Evolutionary conservation across 2,888 invertebrate genomes (phyloP).

Genomic region (Rhingia campestris): DNA sequence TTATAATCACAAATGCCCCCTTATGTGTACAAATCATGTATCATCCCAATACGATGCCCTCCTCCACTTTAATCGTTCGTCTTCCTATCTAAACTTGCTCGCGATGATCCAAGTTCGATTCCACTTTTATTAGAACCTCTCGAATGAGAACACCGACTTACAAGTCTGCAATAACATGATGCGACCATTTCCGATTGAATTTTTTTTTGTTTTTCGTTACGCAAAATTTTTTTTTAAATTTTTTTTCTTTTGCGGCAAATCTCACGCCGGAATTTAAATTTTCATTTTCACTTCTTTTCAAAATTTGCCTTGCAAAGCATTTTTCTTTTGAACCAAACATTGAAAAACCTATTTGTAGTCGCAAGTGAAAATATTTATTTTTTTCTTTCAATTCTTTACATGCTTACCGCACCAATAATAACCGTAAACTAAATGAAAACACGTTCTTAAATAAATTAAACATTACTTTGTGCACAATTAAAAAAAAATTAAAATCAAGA

Average conservation of each 20-base stretch:
- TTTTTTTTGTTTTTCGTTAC: slow-evolving; percentile 11
- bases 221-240: neutral
- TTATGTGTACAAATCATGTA: no score
- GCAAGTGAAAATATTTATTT: slow-evolving; percentile 42
- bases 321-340: neutral
- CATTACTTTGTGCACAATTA: slow-evolving; percentile 51
- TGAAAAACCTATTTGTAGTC: slow-evolving; percentile 4
- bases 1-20: no score
- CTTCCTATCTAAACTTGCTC: no score
- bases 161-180: neutral
- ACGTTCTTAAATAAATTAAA: slow-evolving; percentile 21
- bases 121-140: no score
- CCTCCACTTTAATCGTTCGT: no score
- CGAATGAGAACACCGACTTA: no score
- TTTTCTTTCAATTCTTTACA: slow-evolving; percentile 73
- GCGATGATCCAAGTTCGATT: no score
- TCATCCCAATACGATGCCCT: no score
- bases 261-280: slow-evolving; percentile 16
- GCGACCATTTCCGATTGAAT: neutral
- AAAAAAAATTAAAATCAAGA: slow-evolving; percentile 63
- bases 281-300: slow-evolving; percentile 33
- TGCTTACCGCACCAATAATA: slow-evolving; percentile 71
- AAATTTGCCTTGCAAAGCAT: slow-evolving; percentile 26
- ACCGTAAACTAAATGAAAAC: slow-evolving; percentile 44
- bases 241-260: slow-evolving; percentile 8